phyloP scores from a whole-genome alignment of 1,140 invertebrate genomes.

The Heliconius congener region DNA sequence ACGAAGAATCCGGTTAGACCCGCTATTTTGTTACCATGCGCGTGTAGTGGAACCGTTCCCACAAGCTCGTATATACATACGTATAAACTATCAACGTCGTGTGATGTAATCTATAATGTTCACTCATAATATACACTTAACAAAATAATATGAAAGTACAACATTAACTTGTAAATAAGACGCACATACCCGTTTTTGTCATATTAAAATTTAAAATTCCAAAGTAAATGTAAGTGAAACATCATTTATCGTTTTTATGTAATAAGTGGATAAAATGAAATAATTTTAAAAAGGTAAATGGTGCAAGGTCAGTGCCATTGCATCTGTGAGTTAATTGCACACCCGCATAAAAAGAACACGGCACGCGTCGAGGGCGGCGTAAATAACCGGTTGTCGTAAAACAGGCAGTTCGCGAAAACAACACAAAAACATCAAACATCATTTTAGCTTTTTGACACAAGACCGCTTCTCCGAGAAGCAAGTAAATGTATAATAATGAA shows the following conservation, averaged over 20 bases:
- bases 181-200: not conserved
- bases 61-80: slow-evolving; percentile 42
- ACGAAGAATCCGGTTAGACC: slow-evolving; percentile 58
- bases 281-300: slow-evolving; percentile 36
- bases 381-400: slow-evolving; percentile 65
- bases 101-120: slow-evolving; percentile 49
- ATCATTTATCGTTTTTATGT: not conserved
- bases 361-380: slow-evolving; percentile 53
- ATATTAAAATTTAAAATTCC: not conserved
- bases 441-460: slow-evolving; percentile 47
- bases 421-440: slow-evolving; percentile 42
- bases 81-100: slow-evolving; percentile 46
- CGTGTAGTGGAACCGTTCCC: slow-evolving; percentile 43
- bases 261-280: not conserved
- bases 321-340: slow-evolving; percentile 52
- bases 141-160: not conserved
- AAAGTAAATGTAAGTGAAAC: not conserved
- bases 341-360: slow-evolving; percentile 41
- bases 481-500: slow-evolving; percentile 14
- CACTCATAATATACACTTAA: not conserved
- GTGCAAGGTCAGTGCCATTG: slow-evolving; percentile 54
- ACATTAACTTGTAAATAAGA: not conserved
- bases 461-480: slow-evolving; percentile 11
- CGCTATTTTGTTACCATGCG: slow-evolving; percentile 62
- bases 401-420: slow-evolving; percentile 54